Evolutionary conservation across 53 echinoderm and acorn worm genomes (phyloP), one percentile per base, ranked within the genome.

Genomic region (Holothuria leucospilota): DNA sequence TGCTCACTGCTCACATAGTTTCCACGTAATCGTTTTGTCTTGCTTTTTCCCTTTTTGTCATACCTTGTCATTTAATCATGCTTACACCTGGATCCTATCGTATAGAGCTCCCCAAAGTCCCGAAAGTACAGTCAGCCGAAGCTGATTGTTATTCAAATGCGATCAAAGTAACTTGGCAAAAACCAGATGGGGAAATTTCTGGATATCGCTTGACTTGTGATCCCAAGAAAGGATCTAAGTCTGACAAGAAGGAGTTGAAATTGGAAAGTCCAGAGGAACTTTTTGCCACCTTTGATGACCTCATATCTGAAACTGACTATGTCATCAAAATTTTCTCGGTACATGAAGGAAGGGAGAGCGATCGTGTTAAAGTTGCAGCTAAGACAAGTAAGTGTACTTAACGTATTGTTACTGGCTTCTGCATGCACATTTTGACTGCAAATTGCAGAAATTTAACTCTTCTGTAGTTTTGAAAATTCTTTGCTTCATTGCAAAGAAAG

Each of bases 281-380:
- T 8, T 78, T 20, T 59, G 72, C 81, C 25, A 78, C 62, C 40
- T 91, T 95, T 72, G 91, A 89, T 58, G 89, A 89, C n/a, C 81
- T 95, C 40, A 79, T 84, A 25, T 80, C 88, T 29, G 91, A 89
- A 11, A 71, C 69, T 58, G 93, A 95, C 29, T 95, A 93, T 73
- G 78, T 89, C 30, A 83, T 93, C 53, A 89, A 93, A 86, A 91
- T 95, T 85, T 93, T 84, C 56, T 84, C 93, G 4, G 11, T 95
- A 39, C 68, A 71, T 29, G 93, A 89, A 52, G 93, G 91, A 21
- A 83, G 84, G 49, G 86, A 95, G 80, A 91, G 93, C 49, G 93
- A 95, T 41, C 25, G 91, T 15, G 87, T 93, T 39, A 91, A 89
- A 59, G 28, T 95, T 68, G 85, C 84, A 26, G 93, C 79, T 51